Percentiles rank a stretch among this genome's conserved stretches.
Evolutionary conservation across 2,797 vertebrate genomes (phyloP).

Genomic region (Lithobates sylvaticus): DNA sequence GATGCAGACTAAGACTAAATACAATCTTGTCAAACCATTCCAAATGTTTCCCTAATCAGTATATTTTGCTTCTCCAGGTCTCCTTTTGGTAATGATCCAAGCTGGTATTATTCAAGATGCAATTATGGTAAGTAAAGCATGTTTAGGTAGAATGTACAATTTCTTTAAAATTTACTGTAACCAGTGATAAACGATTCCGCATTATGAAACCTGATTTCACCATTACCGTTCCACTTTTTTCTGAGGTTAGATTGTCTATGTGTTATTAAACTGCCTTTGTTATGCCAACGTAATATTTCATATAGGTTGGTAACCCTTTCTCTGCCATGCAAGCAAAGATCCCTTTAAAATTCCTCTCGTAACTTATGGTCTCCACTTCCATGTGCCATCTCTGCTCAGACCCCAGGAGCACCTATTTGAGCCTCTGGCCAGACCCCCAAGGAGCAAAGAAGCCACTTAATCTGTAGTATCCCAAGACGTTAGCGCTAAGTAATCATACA

Average conservation of each 20-base stretch:
- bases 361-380: too few relatives aligned
- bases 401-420: too few relatives aligned
- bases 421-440: too few relatives aligned
- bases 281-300: neutral
- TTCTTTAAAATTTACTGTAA: neutral
- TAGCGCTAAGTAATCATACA: too few relatives aligned
- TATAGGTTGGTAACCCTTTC: too few relatives aligned
- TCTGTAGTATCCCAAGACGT: too few relatives aligned
- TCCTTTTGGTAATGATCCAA: neutral
- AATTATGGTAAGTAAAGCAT: neutral
- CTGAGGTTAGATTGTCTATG: neutral
- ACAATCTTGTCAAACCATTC: neutral
- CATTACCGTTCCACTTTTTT: constrained; percentile 30
- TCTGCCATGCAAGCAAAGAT: too few relatives aligned
- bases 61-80: neutral
- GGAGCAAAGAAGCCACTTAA: too few relatives aligned
- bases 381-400: too few relatives aligned
- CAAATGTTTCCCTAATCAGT: neutral
- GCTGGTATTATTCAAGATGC: neutral
- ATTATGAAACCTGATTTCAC: constrained; percentile 44
- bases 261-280: neutral
- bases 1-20: constrained; percentile 67
- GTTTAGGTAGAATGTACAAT: neutral
- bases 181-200: neutral
- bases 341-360: too few relatives aligned